Evolutionary conservation across 1,140 invertebrate species (phyloP), one percentile per base, ranked within the genome.

Genomic region (Papilio polytes): DNA sequence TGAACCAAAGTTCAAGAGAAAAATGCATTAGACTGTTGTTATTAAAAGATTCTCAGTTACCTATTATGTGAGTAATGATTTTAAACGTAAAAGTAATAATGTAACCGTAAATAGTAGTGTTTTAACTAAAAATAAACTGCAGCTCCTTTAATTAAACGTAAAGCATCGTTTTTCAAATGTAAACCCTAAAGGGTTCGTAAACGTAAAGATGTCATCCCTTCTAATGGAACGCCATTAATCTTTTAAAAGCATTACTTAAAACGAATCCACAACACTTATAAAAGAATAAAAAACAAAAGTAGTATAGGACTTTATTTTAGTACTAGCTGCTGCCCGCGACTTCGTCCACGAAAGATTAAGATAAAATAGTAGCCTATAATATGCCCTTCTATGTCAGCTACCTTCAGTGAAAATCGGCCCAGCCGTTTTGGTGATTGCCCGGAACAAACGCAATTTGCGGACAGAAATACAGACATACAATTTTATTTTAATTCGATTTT

Each of bases 161-260:
- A 70, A 70, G 59, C 3, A 63, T 31, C 63, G 63, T 70, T 70
- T 70, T 70, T 70, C 63, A 70, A 70, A 70, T 70, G 63, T 31
- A 36, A 70, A 70, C 63, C 63, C 63, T 18, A 15, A 56, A 56
- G 53, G 53, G 53, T 56, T n/a, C 18, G 53, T n/a, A 56, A 31
- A 70, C 26, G 26, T 31, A 70, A 70, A 70, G 26, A 70, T 63
- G 59, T 63, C 59, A 63, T 70, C 63, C 26, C 63, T 70, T 1
- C 63, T 70, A 70, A 70, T 70, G 63, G 63, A 70, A 31, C 26
- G 31, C 3, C 63, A 70, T 70, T 31, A 70, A 70, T 70, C 63
- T 70, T 31, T 70, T 31, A 70, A 70, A 70, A 70, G 26, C 63
- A 70, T 70, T 70, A 70, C 22, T 70, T 31, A 70, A 70, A 70